phyloP scores from a whole-genome alignment of 37 sponge, comb jelly and placozoan genomes.

The Axinella damicornis region DNA sequence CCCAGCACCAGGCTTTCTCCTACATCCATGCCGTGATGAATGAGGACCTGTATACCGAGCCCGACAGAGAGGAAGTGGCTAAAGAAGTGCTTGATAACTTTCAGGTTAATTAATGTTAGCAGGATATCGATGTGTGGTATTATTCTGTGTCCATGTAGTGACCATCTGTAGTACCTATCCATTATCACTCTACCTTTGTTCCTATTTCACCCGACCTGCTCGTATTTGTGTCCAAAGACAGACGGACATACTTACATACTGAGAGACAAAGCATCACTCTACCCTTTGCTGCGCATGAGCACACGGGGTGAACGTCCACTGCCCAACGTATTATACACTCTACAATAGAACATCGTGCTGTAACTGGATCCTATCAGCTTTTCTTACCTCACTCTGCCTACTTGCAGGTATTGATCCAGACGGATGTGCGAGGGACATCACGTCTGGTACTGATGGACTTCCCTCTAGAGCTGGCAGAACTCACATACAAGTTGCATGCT shows the following conservation, averaged over 20 bases:
- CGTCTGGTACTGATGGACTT: slow-evolving; percentile 81
- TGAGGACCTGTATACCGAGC: slow-evolving; percentile 73
- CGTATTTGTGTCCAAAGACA: no score
- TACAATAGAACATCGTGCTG: no score
- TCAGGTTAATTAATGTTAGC: slow-evolving; percentile 14
- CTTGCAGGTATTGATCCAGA: slow-evolving; percentile 60
- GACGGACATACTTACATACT: no score
- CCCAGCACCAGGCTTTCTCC: slow-evolving; percentile 71
- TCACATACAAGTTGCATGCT: slow-evolving; percentile 49
- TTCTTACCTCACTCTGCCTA: neutral
- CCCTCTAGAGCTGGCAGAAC: slow-evolving; percentile 70
- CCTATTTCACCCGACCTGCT: no score
- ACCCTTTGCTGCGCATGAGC: no score
- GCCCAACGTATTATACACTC: no score
- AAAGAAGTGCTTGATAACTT: slow-evolving; percentile 63
- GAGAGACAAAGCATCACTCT: no score
- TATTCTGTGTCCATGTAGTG: no score
- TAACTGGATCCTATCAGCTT: neutral
- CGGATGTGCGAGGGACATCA: slow-evolving; percentile 71
- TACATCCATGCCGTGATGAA: slow-evolving; percentile 85
- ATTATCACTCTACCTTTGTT: no score
- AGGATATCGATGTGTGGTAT: no score
- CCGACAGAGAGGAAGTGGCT: slow-evolving; percentile 79
- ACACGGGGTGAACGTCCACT: no score
- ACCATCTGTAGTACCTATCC: no score